A percentile compares a stretch with the other conserved stretches of the same genome.
These are phyloP conservation scores for Pandemis heparana DNA, from an alignment of 2,888 invertebrate species.

Conservation along the genomic window DNA sequence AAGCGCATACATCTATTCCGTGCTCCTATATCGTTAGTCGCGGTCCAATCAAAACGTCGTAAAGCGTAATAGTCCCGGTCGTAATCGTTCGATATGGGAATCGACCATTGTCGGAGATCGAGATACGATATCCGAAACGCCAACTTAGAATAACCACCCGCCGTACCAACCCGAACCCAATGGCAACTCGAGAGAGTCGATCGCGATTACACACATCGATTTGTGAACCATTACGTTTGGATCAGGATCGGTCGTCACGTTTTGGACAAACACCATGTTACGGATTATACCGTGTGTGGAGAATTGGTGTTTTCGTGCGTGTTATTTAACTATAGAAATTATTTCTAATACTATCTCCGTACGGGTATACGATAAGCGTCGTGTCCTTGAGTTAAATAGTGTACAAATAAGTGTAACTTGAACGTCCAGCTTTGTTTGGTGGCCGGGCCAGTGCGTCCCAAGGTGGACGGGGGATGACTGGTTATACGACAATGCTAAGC, in stretches of 20 bases:
- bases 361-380: constrained; percentile 17
- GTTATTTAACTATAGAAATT: constrained; percentile 57
- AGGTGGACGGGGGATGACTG: constrained; percentile 34
- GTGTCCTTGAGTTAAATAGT: not conserved
- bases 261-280: constrained; percentile 75
- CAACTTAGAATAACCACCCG: constrained; percentile 2
- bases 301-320: constrained; percentile 65
- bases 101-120: constrained; percentile 67
- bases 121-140: constrained; percentile 52
- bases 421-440: constrained; percentile 15
- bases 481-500: constrained; percentile 25
- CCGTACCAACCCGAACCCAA: constrained; percentile 9
- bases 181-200: constrained; percentile 44
- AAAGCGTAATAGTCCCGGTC: constrained; percentile 77
- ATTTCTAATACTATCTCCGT: constrained; percentile 24
- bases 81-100: constrained; percentile 82
- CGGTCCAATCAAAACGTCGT: constrained; percentile 79
- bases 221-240: constrained; percentile 46
- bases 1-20: constrained; percentile 62
- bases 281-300: constrained; percentile 69
- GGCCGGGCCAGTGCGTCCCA: constrained; percentile 27
- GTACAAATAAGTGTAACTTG: constrained; percentile 11
- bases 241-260: constrained; percentile 57
- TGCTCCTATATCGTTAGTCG: constrained; percentile 77
- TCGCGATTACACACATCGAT: not conserved